Evolutionary conservation across 2,113 vertebrate genomes (phyloP).

Genomic region (Pelusios castaneus): DNA sequence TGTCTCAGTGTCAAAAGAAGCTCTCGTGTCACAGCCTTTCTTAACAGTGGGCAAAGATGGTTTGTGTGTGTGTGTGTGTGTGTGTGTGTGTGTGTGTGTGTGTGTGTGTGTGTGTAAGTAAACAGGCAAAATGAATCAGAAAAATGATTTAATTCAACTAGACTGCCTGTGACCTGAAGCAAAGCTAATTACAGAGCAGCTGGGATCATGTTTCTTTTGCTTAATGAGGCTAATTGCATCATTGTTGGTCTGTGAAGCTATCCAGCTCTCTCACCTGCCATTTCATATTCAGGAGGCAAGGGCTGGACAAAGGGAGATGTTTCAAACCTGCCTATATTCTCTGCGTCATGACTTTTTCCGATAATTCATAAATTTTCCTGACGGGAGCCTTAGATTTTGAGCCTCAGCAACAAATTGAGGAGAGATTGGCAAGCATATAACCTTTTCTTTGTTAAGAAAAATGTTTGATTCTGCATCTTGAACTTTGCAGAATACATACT

Average conservation of each 20-base stretch:
- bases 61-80: no score
- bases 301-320: not conserved
- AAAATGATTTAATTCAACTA: not conserved
- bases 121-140: not conserved
- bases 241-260: not conserved
- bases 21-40: not conserved
- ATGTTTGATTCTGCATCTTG: not conserved
- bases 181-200: slow-evolving; percentile 8
- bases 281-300: not conserved
- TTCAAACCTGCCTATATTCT: not conserved
- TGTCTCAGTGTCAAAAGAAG: no score
- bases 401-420: not conserved
- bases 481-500: not conserved
- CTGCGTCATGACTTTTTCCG: not conserved
- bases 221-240: not conserved
- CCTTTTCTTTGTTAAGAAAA: not conserved
- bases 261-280: not conserved
- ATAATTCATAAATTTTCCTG: not conserved
- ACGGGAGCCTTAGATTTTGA: not conserved
- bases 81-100: no score
- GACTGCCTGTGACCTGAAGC: not conserved
- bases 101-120: no score
- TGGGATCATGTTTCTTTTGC: not conserved
- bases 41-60: not conserved
- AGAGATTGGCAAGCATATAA: not conserved